Base-by-base conservation (phyloP, 53 echinoderm and acorn worm genomes). In the Henricia sp. region DNA sequence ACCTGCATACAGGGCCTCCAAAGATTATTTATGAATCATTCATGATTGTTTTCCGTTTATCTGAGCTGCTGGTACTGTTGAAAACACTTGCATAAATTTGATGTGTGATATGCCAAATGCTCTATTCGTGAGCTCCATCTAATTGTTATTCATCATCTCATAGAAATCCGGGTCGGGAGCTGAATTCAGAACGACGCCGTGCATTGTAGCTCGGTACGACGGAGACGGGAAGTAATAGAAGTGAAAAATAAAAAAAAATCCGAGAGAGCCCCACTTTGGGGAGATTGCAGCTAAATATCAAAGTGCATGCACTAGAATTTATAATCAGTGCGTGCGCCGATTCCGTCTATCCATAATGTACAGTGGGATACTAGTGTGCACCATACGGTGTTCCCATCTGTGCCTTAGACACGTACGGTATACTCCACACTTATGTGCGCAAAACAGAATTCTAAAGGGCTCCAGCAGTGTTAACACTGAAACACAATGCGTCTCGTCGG, bases 271-370 rank as follows among this genome's bases (percentile, higher is more conserved):
- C 35, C 33, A 80, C 62, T 80, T 80, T 64, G 76, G 30, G 50
- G 60, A 28, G 77, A 42, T 59, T 30, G 44, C 44, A 64, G 65
- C 44, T 80, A 80, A 80, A 80, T 63, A 62, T 63, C 80, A 80
- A 80, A 80, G 80, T 80, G 80, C 80, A 80, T 35, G 64, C 44
- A 48, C 40, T 63, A 34, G 80, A 80, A 80, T 80, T 80, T 27
- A 80, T 80, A 80, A 80, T 80, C 80, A 80, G 73, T 41, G 52
- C 32, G 62, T 60, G 13, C 30, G 33, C 30, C 62, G 1, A 34
- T 28, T 34, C 2, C 29, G 30, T 14, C 17, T 13, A 34, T 32
- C 33, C n/a, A n/a, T n/a, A n/a, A n/a, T n/a, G n/a, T n/a, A n/a
- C n/a, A n/a, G n/a, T n/a, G n/a, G n/a, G n/a, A 36, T 19, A 46